These are phyloP conservation scores for Parnassius apollo DNA, from an alignment of 2,888 invertebrate genomes.

Conservation along the genomic window DNA sequence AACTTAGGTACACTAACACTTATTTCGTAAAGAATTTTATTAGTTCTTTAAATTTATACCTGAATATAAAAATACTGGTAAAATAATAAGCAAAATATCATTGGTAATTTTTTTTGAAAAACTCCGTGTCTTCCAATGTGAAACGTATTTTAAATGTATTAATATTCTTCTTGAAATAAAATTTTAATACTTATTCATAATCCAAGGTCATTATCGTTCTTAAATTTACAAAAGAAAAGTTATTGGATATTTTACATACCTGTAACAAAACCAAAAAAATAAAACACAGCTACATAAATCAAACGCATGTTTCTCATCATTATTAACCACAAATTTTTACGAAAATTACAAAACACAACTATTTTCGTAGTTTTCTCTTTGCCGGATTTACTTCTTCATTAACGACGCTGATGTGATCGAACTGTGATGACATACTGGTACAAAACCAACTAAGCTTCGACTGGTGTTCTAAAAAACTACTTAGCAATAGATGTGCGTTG, in stretches of 20 bases:
- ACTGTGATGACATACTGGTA: constrained; percentile 21
- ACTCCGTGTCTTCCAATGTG: too few species aligned
- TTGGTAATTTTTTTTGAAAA: too few species aligned
- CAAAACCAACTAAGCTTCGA: constrained; percentile 15
- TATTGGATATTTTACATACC: constrained; percentile 10
- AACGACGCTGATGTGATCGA: constrained; percentile 5
- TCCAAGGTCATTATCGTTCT: background rate
- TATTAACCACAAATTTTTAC: background rate
- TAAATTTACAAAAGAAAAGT: background rate
- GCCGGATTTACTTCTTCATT: constrained; percentile 11
- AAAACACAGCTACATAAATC: constrained; percentile 6
- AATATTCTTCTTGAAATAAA: too few species aligned
- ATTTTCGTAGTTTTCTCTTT: constrained; percentile 1
- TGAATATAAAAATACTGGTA: too few species aligned
- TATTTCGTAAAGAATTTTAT: too few species aligned
- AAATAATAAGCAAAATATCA: too few species aligned
- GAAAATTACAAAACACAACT: constrained; percentile 3
- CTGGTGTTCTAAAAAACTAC: constrained; percentile 21
- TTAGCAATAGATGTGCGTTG: constrained; percentile 3
- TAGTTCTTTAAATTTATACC: too few species aligned
- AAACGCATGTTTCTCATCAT: constrained; percentile 8
- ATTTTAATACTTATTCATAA: background rate
- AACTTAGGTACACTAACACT: too few species aligned
- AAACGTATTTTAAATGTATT: too few species aligned
- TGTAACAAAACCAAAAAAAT: constrained; percentile 3